These are phyloP conservation scores for Caiman crocodilus DNA, from an alignment of 2,797 vertebrate genomes.

Conservation along the genomic window DNA sequence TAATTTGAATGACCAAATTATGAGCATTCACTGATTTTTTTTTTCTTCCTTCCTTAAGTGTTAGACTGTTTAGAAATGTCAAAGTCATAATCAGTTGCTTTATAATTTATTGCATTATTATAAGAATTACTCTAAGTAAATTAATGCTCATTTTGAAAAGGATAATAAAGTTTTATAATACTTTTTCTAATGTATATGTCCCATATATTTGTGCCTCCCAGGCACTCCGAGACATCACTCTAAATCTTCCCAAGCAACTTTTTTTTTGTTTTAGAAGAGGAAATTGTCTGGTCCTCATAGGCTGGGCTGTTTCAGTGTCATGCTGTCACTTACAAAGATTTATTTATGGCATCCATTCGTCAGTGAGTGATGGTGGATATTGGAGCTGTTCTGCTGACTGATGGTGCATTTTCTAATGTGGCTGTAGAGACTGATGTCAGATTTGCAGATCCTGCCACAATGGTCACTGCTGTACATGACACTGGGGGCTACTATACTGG, in stretches of 20 bases:
- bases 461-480: too few species aligned
- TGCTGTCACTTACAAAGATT: not conserved
- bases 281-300: conserved; percentile 45
- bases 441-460: too few species aligned
- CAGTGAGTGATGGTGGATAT: too few species aligned
- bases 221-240: conserved; percentile 41
- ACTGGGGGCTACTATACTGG: too few species aligned
- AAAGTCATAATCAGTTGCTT: not conserved
- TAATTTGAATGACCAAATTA: not conserved
- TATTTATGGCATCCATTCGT: too few species aligned
- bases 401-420: too few species aligned
- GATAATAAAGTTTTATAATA: not conserved
- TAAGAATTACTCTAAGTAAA: not conserved
- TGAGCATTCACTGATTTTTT: not conserved
- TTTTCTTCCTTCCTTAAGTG: not conserved
- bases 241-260: conserved; percentile 35
- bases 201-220: not conserved
- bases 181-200: not conserved
- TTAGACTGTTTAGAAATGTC: not conserved
- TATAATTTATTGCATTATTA: not conserved
- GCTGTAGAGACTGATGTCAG: too few species aligned
- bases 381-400: too few species aligned
- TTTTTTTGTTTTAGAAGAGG: conserved; percentile 34
- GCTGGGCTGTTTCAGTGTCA: conserved; percentile 20
- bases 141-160: not conserved